Evolutionary conservation across 1,140 invertebrate species (phyloP).

Genomic region (Acyrthosiphon pisum): DNA sequence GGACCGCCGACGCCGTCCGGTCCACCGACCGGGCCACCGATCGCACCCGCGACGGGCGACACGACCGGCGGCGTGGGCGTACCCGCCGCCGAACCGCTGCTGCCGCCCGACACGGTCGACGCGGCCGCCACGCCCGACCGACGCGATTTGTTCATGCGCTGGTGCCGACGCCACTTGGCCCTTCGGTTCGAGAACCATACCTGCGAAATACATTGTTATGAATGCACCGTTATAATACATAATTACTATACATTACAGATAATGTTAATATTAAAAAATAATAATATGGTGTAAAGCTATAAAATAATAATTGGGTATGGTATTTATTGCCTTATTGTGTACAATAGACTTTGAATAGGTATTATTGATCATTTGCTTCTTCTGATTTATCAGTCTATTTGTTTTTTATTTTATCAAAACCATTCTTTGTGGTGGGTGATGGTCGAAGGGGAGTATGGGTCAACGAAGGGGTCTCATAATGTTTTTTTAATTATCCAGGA

Average conservation of each 20-base stretch:
- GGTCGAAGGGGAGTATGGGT: too few relatives aligned
- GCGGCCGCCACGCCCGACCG: constrained; percentile 62
- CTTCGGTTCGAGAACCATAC: constrained; percentile 99
- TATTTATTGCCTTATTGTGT: too few relatives aligned
- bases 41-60: constrained; percentile 68
- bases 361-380: too few relatives aligned
- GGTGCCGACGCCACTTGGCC: constrained; percentile 95
- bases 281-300: too few relatives aligned
- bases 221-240: neutral
- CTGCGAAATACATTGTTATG: constrained; percentile 67
- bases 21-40: constrained; percentile 68
- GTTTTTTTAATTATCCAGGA: too few relatives aligned
- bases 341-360: too few relatives aligned
- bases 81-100: constrained; percentile 65
- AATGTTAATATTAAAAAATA: too few relatives aligned
- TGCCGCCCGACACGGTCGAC: constrained; percentile 66
- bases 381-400: too few relatives aligned
- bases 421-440: too few relatives aligned
- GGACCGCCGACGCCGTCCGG: constrained; percentile 71
- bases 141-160: constrained; percentile 85
- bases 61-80: constrained; percentile 65
- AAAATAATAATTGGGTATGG: too few relatives aligned
- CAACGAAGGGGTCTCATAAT: too few relatives aligned
- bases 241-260: neutral
- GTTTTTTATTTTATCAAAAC: too few relatives aligned